Conservation (phyloP, 2,888 invertebrate genomes). For the Euproctis similis region DNA sequence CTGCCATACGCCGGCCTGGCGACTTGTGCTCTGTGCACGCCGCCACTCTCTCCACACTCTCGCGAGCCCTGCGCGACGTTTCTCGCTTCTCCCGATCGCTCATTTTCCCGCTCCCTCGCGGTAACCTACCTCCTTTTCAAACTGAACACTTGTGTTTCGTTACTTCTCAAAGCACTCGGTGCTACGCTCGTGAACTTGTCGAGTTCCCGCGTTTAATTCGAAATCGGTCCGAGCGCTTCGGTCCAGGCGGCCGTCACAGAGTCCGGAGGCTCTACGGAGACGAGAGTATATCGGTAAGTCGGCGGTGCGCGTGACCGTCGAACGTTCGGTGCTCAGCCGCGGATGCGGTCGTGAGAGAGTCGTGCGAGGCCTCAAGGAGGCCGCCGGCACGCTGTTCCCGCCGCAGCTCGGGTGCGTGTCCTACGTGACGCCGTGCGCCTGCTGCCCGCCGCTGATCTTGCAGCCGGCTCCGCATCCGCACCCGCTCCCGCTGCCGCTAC, state of each 20-base stretch:
- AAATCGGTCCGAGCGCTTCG: constrained; percentile 23
- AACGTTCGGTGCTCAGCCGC: constrained; percentile 59
- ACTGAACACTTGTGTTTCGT: constrained; percentile 37
- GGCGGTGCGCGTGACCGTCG: constrained; percentile 62
- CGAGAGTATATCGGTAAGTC: constrained; percentile 41
- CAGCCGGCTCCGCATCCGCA: constrained; percentile 63
- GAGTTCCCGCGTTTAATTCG: constrained; percentile 46
- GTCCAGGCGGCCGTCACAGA: constrained; percentile 21
- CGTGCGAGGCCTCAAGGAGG: constrained; percentile 71
- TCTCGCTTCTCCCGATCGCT: constrained; percentile 67
- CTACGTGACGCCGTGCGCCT: constrained; percentile 72
- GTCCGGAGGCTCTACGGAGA: constrained; percentile 21
- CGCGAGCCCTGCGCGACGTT: constrained; percentile 70
- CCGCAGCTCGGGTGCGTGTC: constrained; percentile 75
- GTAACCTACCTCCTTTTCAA: constrained; percentile 44
- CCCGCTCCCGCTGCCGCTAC: constrained; percentile 59
- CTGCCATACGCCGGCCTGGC: constrained; percentile 61
- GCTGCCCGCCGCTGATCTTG: constrained; percentile 68
- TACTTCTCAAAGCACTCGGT: constrained; percentile 36
- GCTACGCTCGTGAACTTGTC: constrained; percentile 37
- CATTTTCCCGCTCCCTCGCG: constrained; percentile 64
- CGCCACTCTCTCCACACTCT: constrained; percentile 71
- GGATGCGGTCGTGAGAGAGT: constrained; percentile 71
- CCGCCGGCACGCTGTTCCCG: constrained; percentile 76
- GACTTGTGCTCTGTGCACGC: constrained; percentile 73